These are phyloP conservation scores for Bombylius discolor DNA, from an alignment of 2,888 invertebrate genomes.

Conservation along the genomic window DNA sequence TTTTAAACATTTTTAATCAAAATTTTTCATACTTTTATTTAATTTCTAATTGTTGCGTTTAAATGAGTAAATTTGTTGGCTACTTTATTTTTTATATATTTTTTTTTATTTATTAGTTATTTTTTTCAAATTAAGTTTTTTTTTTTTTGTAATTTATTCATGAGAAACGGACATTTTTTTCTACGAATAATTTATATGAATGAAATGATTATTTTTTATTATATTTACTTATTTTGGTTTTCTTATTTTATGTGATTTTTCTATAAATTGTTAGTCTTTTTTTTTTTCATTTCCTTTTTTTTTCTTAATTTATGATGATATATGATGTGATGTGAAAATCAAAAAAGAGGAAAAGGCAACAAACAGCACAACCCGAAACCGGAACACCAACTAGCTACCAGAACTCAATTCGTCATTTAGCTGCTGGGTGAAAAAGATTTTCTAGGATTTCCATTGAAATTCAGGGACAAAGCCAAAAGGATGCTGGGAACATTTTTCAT, in stretches of 20 bases:
- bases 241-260: too few species aligned
- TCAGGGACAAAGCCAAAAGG: too few species aligned
- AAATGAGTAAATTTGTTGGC: not conserved
- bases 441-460: conserved; percentile 6
- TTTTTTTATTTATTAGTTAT: not conserved
- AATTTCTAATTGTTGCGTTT: not conserved
- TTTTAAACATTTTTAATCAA: too few species aligned
- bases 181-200: too few species aligned
- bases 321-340: conserved; percentile 18
- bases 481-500: too few species aligned
- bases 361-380: conserved; percentile 40
- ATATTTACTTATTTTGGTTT: too few species aligned
- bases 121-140: not conserved
- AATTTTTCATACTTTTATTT: too few species aligned
- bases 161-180: too few species aligned
- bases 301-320: conserved; percentile 1
- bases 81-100: not conserved
- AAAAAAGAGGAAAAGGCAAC: conserved; percentile 36
- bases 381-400: conserved; percentile 36
- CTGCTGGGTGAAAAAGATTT: conserved; percentile 10
- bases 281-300: not conserved
- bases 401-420: conserved; percentile 12
- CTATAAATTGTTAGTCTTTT: too few species aligned
- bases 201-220: too few species aligned
- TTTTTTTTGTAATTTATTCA: too few species aligned